Conservation (phyloP, 2,113 vertebrate species). For the Sarotherodon lohbergeri region DNA sequence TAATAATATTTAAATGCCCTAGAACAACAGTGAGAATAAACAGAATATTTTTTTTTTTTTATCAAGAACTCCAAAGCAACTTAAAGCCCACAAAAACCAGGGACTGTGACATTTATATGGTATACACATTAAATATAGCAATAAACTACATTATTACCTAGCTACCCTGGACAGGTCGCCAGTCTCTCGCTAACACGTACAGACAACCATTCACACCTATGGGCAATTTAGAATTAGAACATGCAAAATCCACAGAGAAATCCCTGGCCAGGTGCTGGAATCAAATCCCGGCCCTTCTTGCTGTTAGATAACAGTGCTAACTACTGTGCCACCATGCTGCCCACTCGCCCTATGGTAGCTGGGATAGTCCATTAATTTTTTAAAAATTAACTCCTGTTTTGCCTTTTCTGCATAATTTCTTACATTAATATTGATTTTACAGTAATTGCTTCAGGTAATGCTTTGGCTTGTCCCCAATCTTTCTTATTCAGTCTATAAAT, state of each 20-base stretch:
- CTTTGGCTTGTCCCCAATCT: background rate
- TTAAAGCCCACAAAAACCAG: background rate
- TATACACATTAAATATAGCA: background rate
- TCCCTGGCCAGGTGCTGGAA: background rate
- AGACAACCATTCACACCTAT: background rate
- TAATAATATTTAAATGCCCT: background rate
- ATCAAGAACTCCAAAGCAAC: background rate
- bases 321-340: background rate
- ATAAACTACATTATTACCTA: background rate
- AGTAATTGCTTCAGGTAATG: background rate
- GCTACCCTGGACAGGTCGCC: background rate
- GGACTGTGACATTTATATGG: background rate
- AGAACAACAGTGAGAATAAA: background rate
- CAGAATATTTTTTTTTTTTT: background rate
- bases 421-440: background rate
- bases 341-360: background rate
- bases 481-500: background rate
- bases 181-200: fast-evolving
- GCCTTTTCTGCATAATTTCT: background rate
- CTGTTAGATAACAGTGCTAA: background rate
- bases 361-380: background rate
- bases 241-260: background rate
- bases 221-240: background rate
- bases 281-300: background rate
- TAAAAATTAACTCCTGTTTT: background rate